Conservation (phyloP, 2,113 vertebrate species). For the Noctilio leporinus region DNA sequence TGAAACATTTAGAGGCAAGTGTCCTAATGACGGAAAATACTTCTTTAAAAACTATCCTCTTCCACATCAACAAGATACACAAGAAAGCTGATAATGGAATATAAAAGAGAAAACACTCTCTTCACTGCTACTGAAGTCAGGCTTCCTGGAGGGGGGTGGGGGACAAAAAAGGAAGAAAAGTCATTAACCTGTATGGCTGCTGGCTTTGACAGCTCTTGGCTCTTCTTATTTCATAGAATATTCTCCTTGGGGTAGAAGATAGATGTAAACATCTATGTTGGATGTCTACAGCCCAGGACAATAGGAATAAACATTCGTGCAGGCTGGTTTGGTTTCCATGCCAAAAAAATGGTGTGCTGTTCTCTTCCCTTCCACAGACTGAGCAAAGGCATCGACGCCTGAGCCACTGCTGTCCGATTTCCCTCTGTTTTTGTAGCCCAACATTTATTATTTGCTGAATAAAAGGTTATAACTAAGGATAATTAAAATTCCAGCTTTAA, state of each 20-base stretch:
- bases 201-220: not conserved
- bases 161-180: not conserved
- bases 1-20: slow-evolving; percentile 10
- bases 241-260: not conserved
- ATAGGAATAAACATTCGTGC: not conserved
- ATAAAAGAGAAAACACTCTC: not conserved
- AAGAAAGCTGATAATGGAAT: not conserved
- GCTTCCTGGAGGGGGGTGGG: not conserved
- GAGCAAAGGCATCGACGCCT: not conserved
- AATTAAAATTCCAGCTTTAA: not conserved
- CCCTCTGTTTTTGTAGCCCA: not conserved
- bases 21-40: not conserved
- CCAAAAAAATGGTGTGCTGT: not conserved
- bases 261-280: not conserved
- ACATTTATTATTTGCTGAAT: not conserved
- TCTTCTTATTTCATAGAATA: not conserved
- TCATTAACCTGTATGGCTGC: not conserved
- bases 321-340: not conserved
- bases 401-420: not conserved
- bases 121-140: not conserved
- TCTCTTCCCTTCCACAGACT: not conserved
- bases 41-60: not conserved
- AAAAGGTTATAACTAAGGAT: not conserved
- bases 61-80: not conserved
- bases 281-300: not conserved